Conservation (phyloP, 2,113 vertebrate genomes). For the Edolisoma coerulescens region DNA sequence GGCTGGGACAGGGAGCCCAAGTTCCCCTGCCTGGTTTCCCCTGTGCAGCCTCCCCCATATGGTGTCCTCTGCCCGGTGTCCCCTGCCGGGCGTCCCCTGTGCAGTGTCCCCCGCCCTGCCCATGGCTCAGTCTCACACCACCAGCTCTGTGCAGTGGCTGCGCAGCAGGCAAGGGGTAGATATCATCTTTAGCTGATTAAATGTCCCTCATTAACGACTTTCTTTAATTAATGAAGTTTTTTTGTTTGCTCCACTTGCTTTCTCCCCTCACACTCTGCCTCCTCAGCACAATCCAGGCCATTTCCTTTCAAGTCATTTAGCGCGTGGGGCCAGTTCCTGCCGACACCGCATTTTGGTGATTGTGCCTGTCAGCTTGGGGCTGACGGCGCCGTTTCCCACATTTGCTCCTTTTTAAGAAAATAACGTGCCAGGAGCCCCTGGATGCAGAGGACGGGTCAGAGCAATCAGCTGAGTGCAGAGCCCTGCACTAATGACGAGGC, state of each 20-base stretch:
- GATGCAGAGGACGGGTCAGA: accelerated
- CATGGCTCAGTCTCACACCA: accelerated
- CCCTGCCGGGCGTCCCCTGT: accelerated
- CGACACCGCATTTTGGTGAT: constrained; percentile 71
- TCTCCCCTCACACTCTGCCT: constrained; percentile 69
- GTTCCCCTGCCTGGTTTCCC: not conserved
- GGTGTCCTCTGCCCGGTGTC: not conserved
- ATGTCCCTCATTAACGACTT: constrained; percentile 79
- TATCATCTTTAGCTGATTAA: constrained; percentile 76
- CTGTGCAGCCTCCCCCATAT: not conserved
- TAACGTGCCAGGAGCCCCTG: not conserved
- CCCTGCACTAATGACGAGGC: accelerated
- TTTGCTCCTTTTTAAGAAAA: constrained; percentile 30
- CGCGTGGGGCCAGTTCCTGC: constrained; percentile 65
- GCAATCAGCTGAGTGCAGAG: not conserved
- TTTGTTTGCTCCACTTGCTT: constrained; percentile 75
- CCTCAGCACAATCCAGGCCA: constrained; percentile 76
- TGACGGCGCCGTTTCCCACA: constrained; percentile 63
- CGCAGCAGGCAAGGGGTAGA: constrained; percentile 27
- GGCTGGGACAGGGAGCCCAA: not conserved
- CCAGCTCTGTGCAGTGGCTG: not conserved
- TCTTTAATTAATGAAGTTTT: constrained; percentile 81
- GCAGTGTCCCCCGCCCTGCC: not conserved
- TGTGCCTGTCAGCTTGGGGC: constrained; percentile 61
- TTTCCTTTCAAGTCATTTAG: constrained; percentile 69